Percentiles rank a stretch among this genome's conserved stretches.
phyloP scores from a whole-genome alignment of 2,888 invertebrate species.

The Portevinia maculata region DNA sequence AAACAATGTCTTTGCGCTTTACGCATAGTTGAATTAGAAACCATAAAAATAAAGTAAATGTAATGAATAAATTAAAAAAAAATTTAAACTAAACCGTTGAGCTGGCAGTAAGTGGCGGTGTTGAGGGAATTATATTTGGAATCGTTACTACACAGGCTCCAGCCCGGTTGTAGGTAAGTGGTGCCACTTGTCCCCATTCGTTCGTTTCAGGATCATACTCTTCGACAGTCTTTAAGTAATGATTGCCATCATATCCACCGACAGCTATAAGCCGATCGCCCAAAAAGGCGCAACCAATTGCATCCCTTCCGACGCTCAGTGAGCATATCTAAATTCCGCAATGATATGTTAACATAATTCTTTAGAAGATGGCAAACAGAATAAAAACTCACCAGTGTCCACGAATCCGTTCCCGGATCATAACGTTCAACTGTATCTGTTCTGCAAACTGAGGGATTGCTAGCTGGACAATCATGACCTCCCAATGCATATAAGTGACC shows the following conservation, averaged over 20 bases:
- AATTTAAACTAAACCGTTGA: constrained; percentile 82
- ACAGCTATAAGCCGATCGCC: constrained; percentile 90
- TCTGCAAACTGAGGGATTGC: constrained; percentile 91
- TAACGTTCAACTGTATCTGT: constrained; percentile 96
- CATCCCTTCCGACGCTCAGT: constrained; percentile 92
- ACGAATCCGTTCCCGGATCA: constrained; percentile 90
- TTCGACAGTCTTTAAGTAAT: constrained; percentile 93
- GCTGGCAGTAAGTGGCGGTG: constrained; percentile 79
- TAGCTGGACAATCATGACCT: constrained; percentile 96
- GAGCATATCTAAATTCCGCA: constrained; percentile 85
- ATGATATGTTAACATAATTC: background rate
- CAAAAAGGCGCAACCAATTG: constrained; percentile 93
- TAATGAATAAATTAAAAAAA: constrained; percentile 40
- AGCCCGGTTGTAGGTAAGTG: constrained; percentile 92
- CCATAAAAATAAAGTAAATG: constrained; percentile 25
- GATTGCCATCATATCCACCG: constrained; percentile 96
- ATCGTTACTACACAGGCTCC: constrained; percentile 93
- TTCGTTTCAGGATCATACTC: constrained; percentile 93
- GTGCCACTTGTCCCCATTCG: constrained; percentile 90
- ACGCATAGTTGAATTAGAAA: constrained; percentile 21
- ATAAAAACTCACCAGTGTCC: constrained; percentile 86
- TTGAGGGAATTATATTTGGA: constrained; percentile 82
- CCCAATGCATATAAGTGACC: constrained; percentile 96
- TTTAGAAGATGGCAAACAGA: background rate
- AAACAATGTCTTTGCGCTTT: constrained; percentile 31